Evolutionary conservation across 2,888 invertebrate genomes (phyloP), one percentile per base, ranked within the genome.

Genomic region (Lasioglossum calceatum): DNA sequence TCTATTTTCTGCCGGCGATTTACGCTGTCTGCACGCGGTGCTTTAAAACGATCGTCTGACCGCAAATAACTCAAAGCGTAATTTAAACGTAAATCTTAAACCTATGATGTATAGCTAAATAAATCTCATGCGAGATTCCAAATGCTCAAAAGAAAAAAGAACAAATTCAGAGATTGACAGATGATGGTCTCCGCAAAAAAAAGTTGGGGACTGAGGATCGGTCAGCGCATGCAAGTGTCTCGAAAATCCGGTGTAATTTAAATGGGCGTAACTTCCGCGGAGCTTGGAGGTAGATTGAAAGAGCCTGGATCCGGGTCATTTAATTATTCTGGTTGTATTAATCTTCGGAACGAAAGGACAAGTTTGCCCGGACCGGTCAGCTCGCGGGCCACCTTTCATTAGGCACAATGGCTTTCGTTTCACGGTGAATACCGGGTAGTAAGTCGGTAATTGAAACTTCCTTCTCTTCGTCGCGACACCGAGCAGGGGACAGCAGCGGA

Each of bases 361-460:
- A 32, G 10, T 50, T 76, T 27, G 50, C 58, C 12, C 32, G 67
- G 16, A 4, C 23, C 67, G 54, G 44, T 50, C 32, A 23, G 58
- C 32, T 32, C 27, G 50, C 23, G 71, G 23, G 39, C 2, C 32
- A 50, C 36, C 39, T 54, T 79, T 61, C 58, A 54, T 85, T 74
- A 42, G 36, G 44, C 64, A 76, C 75, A 79, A 67, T 58, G 3
- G 5, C 27, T 44, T 64, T 64, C 44, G 64, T 71, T 76, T 77
- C 72, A 32, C 50, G 36, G 54, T 19, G 79, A 79, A 67, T 44
- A 64, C 36, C 42, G 27, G 4, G 27, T 16, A 12, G 73, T 19
- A 19, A 14, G 76, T 27, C 50, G 23, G 67, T 79, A 76, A 86
- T 79, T 70, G 87, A 75, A 86, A 86, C 61, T 86, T 83, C 39